Percentiles rank a stretch among this genome's conserved stretches.
These are phyloP conservation scores for Homarus gammarus DNA, from an alignment of 2,888 invertebrate species.

Conservation along the genomic window DNA sequence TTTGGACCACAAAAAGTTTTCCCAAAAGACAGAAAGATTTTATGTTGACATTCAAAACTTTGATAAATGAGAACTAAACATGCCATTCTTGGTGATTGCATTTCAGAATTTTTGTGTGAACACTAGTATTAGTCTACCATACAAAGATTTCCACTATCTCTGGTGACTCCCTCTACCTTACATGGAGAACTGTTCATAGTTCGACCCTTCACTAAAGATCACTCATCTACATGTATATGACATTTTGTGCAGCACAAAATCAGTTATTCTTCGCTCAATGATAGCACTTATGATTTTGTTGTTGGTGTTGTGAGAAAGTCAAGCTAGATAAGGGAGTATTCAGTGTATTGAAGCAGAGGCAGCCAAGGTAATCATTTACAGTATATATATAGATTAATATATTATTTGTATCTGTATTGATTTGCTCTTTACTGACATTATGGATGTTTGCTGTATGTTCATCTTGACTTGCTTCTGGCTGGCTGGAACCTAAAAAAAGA, in stretches of 20 bases:
- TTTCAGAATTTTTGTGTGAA: not conserved
- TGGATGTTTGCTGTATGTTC: constrained; percentile 70
- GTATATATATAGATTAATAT: constrained; percentile 18
- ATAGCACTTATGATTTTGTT: constrained; percentile 26
- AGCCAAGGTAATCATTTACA: constrained; percentile 24
- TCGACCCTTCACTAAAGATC: not conserved
- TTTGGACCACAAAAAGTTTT: not conserved
- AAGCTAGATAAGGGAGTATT: constrained; percentile 15
- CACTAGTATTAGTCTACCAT: not conserved
- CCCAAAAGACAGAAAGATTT: not conserved
- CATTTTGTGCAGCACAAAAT: constrained; percentile 21
- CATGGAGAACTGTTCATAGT: constrained; percentile 3
- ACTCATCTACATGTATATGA: constrained; percentile 20
- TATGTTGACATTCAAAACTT: not conserved
- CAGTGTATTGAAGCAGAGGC: not conserved
- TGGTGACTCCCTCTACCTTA: constrained; percentile 14
- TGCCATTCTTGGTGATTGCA: not conserved
- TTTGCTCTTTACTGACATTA: constrained; percentile 58
- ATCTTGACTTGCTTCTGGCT: constrained; percentile 51
- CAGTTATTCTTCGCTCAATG: constrained; percentile 15
- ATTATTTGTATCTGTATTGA: constrained; percentile 54
- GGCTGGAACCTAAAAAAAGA: constrained; percentile 33
- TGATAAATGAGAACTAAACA: not conserved
- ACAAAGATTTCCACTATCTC: not conserved
- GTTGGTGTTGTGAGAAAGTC: constrained; percentile 17